Evolutionary conservation across 2,113 vertebrate species (phyloP).

Genomic region (Neomonachus schauinslandi): DNA sequence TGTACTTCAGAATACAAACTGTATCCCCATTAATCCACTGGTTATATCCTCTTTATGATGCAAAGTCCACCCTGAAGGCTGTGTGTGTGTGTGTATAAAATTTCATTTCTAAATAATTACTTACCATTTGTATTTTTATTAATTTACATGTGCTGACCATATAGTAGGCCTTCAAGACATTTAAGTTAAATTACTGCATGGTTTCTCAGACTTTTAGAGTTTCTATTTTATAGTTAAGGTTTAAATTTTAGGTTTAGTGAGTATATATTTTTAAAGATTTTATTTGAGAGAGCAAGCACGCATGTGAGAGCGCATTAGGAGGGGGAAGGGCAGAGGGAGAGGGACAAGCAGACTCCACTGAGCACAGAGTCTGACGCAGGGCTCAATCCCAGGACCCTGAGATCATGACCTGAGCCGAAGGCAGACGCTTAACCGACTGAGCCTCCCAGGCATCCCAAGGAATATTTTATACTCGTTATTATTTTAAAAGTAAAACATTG

Average conservation of each 20-base stretch:
- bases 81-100: not conserved
- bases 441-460: not conserved
- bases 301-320: not conserved
- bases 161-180: not conserved
- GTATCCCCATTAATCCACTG: not conserved
- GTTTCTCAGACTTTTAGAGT: not conserved
- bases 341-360: not conserved
- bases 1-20: not conserved
- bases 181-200: not conserved
- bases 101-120: not conserved
- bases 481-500: conserved; percentile 8
- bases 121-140: not conserved
- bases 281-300: not conserved
- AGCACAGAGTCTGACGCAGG: not conserved
- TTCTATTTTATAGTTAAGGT: conserved; percentile 29
- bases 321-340: not conserved
- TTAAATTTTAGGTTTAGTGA: not conserved
- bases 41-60: not conserved
- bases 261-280: too few species aligned
- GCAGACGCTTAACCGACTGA: not conserved
- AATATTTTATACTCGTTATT: conserved; percentile 10
- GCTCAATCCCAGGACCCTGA: not conserved
- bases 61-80: not conserved
- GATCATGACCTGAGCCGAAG: not conserved
- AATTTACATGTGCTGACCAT: not conserved